Base-by-base conservation (phyloP, 2,113 vertebrate species). In the Falcunculus frontatus region DNA sequence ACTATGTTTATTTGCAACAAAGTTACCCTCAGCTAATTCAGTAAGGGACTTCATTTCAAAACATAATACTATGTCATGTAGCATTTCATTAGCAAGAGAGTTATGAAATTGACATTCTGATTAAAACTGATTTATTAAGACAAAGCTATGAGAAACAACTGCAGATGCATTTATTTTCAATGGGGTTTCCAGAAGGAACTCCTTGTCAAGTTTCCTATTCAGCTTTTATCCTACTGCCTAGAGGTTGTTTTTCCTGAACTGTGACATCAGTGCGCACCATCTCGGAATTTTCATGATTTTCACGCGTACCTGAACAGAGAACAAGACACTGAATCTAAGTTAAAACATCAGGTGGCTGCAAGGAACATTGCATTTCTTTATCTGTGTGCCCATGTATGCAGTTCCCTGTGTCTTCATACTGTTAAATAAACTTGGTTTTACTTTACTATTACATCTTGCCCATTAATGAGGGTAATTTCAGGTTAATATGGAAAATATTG, bases 401-500 rank as follows among this genome's bases (percentile, higher is more conserved):
- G 50, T 7, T 59, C 44, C 22, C 52, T 47, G 10, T 65, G 15
- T 64, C 74, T 87, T 74, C 56, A 42, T 6, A 47, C 20, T 25
- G 27, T 41, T 75, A 87, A 92, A 89, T 64, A 67, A 93, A 70
- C 65, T 70, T 59, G 39, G 9, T 11, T 67, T 90, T 59, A 89
- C 80, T 70, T 92, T 81, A 84, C 52, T 65, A 15, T 49, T 90
- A 65, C 37, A 76, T 64, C 46, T 84, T 64, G 30, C 41, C 44
- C n/a, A n/a, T n/a, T 92, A 87, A 90, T 87, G 84, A 56, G 57
- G 74, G 39, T 75, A 86, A 92, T 90, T 91, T 65, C 91, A 92
- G 76, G 93, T 91, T 92, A 93, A 95, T 87, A 69, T 49, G 39
- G 44, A 84, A 92, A 91, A 95, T 60, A 95, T 33, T 95, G 86